Base-by-base conservation (phyloP, 2,888 invertebrate species). In the Ophioninae sp. region DNA sequence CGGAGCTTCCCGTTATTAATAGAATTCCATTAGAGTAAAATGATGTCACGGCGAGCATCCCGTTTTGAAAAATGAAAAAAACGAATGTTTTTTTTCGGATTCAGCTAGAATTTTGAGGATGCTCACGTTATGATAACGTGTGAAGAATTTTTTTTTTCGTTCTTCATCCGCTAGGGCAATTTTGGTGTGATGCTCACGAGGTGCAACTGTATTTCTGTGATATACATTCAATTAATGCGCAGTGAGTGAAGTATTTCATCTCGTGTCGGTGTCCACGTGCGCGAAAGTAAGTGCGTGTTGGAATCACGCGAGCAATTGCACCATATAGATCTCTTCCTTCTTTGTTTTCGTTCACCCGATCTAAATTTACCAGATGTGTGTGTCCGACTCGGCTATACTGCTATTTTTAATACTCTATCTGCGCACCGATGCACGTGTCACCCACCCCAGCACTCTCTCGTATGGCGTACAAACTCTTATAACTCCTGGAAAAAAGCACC, bases 381-480 rank as follows among this genome's bases (percentile, higher is more conserved):
- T 50, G 13, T 87, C 84, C 85, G 80, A 76, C 83, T 86, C 85
- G 77, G 67, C 75, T 82, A 87, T 88, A 84, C 78, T 67, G 79
- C 84, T 88, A 88, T 88, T 88, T 86, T 85, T 87, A 87, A 65
- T 65, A 17, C 67, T 72, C 56, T 70, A 62, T 62, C 64, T 78
- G 78, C 72, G 77, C 68, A 62, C 21, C 75, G 65, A 74, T 78
- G 59, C 84, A 84, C 84, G 82, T 84, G 84, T 84, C 82, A 82
- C 75, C 82, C 82, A 84, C 84, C 84, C 81, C 79, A 76, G 44
- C 37, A 41, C 57, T 64, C 44, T 50, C 39, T 56, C 44, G 41
- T 67, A 68, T 56, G n/a, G 64, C 39, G 57, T 37, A 81, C 72
- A 50, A n/a, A 78, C n/a, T 50, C 30, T 81, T 75, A 70, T 79